Base-by-base conservation (phyloP, 2,888 invertebrate species). In the Netelia virgata region DNA sequence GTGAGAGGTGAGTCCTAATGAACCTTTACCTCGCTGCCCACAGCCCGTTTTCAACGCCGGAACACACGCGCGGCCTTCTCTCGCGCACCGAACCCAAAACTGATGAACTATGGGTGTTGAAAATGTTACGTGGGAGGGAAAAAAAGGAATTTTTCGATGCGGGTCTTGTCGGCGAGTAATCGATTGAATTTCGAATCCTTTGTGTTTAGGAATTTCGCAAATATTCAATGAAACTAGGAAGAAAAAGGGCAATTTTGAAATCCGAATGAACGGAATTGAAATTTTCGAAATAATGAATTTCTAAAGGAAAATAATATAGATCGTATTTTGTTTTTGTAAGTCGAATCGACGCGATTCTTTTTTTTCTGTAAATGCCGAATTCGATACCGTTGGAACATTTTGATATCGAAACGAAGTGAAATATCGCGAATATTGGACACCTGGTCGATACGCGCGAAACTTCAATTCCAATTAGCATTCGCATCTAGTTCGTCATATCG, bases 21-120 rank as follows among this genome's bases (percentile, higher is more conserved):
- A 90, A 91, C 88, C 89, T 87, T 85, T 82, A 83, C 86, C 85
- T 85, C 86, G 85, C 83, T 74, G 59, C 81, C 82, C 36, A 72
- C 28, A 53, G 64, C 61, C 53, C 41, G 66, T 73, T 47, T 47
- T 47, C n/a, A 18, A 41, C 18, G 20, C 61, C 43, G 18, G 20
- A 66, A 72, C 59, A 55, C 47, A 55, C 20, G 23, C 18, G 57
- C 18, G 47, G 66, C 23, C 23, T 23, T 23, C 23, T 23, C 23
- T 3, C 23, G 11, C 73, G 47, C 36, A 74, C 57, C 5, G 9
- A 59, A 70, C n/a, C 43, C 64, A 55, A 66, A 59, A 16, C 23
- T 78, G 59, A 78, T 70, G 69, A 70, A 78, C 70, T 47, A 63
- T 18, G 16, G 16, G 18, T 20, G n/a, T 9, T 57, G 18, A 18